These are phyloP conservation scores for Drosophila nr. fundita DNA, from an alignment of 2,888 invertebrate genomes.

Conservation along the genomic window DNA sequence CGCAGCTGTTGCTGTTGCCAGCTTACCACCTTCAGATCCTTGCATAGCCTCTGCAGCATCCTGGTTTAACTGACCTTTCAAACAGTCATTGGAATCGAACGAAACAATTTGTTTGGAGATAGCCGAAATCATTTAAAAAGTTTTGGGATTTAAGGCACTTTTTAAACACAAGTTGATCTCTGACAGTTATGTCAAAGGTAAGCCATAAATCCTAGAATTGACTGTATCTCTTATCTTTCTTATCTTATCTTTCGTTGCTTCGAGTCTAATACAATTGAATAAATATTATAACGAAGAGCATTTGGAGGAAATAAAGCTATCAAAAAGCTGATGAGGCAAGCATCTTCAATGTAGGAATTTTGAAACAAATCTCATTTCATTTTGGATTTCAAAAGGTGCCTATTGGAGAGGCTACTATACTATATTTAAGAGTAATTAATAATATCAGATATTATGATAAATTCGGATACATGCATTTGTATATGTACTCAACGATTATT, in stretches of 20 bases:
- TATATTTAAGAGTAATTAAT: background rate
- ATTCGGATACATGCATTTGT: background rate
- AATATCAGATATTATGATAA: background rate
- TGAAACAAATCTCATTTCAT: background rate
- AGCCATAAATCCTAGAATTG: background rate
- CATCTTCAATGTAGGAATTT: too few relatives aligned
- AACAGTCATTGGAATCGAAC: conserved; percentile 15
- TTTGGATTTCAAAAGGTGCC: background rate
- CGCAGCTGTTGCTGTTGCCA: background rate
- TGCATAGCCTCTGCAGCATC: conserved; percentile 23
- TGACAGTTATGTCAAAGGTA: background rate
- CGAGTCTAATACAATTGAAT: too few relatives aligned
- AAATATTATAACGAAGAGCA: too few relatives aligned
- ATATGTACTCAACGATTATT: conserved; percentile 6
- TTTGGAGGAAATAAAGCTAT: too few relatives aligned
- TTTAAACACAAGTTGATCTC: background rate
- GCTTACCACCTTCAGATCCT: background rate
- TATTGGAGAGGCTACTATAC: background rate
- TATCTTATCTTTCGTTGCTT: too few relatives aligned
- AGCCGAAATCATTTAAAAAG: background rate
- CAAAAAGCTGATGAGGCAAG: too few relatives aligned
- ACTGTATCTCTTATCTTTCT: too few relatives aligned
- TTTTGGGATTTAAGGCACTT: background rate
- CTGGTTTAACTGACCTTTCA: background rate
- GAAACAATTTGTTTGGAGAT: conserved; percentile 4